phyloP scores from a whole-genome alignment of 1,140 invertebrate genomes.

The Lucilia cuprina region DNA sequence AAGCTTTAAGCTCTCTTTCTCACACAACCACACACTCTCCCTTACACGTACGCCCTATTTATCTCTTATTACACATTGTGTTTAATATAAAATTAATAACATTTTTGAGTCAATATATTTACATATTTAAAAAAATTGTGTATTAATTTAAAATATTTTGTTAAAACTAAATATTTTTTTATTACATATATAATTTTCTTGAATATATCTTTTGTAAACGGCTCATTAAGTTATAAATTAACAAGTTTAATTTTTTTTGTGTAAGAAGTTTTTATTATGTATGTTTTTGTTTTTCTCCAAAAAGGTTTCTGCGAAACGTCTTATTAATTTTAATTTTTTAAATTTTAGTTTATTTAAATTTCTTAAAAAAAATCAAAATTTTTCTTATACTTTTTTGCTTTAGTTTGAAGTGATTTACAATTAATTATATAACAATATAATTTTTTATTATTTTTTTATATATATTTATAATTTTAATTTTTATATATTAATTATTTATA shows the following conservation, averaged over 20 bases:
- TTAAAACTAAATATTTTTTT: background rate
- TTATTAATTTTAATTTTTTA: slow-evolving; percentile 6
- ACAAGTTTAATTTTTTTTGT: background rate
- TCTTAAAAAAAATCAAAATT: background rate
- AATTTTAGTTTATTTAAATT: background rate
- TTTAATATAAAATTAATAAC: background rate
- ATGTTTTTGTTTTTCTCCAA: slow-evolving; percentile 1
- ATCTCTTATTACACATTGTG: too few relatives aligned
- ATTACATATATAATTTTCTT: background rate
- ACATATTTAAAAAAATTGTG: background rate
- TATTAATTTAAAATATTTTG: background rate
- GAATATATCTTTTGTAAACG: background rate
- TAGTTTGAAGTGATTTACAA: slow-evolving; percentile 25
- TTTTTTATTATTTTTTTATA: background rate
- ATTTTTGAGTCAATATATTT: background rate
- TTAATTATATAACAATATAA: background rate
- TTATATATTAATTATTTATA: slow-evolving; percentile 3
- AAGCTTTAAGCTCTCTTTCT: background rate
- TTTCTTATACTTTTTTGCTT: background rate
- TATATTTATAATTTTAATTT: background rate
- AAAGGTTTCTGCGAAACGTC: slow-evolving; percentile 32
- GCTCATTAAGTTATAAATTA: background rate
- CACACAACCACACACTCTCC: background rate
- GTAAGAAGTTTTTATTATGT: background rate
- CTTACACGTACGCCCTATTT: too few relatives aligned